A percentile compares a stretch with the other conserved stretches of the same genome.
Conservation (phyloP, 1,140 invertebrate genomes). For the Aphelenchoides avenae region DNA sequence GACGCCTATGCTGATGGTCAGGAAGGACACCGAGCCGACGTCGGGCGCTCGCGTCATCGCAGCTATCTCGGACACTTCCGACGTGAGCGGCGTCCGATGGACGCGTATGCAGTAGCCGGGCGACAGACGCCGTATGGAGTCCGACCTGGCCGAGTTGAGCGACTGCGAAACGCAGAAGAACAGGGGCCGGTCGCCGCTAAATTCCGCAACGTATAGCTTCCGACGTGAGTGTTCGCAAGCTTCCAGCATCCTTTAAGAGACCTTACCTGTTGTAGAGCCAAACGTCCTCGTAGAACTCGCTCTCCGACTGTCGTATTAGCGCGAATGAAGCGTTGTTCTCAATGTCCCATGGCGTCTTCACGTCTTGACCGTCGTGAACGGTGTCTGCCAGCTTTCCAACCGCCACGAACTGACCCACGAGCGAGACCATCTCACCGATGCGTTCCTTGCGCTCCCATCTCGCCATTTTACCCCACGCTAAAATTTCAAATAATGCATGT, state of each 20-base stretch:
- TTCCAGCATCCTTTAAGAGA: too few species aligned
- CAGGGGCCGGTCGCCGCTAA: constrained; percentile 53
- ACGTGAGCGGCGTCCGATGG: constrained; percentile 33
- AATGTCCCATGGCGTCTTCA: constrained; percentile 52
- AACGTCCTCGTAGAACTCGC: constrained; percentile 50
- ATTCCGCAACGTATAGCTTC: constrained; percentile 1
- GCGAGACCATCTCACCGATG: constrained; percentile 52
- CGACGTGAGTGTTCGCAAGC: too few species aligned
- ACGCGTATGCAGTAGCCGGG: constrained; percentile 58
- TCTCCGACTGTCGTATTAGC: constrained; percentile 48
- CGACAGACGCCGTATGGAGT: constrained; percentile 53
- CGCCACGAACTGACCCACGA: constrained; percentile 56
- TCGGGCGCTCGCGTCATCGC: not conserved
- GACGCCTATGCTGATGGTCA: constrained; percentile 52
- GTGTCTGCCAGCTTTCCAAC: constrained; percentile 53
- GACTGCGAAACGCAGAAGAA: constrained; percentile 51
- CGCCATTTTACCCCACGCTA: constrained; percentile 54
- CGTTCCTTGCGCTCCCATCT: constrained; percentile 53
- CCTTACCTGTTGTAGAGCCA: constrained; percentile 59
- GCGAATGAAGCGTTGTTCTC: constrained; percentile 52
- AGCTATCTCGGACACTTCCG: constrained; percentile 15
- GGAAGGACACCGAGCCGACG: constrained; percentile 30
- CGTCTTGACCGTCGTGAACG: constrained; percentile 47
- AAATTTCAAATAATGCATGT: constrained; percentile 15
- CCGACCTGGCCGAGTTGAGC: constrained; percentile 34